Evolutionary conservation across 1,140 invertebrate species (phyloP).

Genomic region (Ptiloglossa arizonensis): DNA sequence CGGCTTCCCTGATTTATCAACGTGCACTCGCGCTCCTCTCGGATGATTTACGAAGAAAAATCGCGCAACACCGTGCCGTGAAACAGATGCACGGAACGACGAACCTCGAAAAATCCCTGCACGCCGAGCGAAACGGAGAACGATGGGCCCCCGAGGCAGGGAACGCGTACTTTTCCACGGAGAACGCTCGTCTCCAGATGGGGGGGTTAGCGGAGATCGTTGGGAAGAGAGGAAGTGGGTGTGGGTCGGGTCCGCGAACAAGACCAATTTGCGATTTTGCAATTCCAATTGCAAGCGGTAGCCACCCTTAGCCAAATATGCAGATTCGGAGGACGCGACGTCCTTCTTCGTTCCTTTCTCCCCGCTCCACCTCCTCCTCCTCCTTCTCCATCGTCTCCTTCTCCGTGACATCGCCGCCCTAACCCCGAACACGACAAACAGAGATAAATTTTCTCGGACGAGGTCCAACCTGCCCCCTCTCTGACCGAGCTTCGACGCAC

Average conservation of each 20-base stretch:
- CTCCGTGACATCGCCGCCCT: conserved; percentile 32
- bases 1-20: neutral
- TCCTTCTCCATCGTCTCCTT: conserved; percentile 44
- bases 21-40: neutral
- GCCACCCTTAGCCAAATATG: conserved; percentile 69
- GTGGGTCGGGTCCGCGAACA: conserved; percentile 64
- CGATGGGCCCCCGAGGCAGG: too few relatives aligned
- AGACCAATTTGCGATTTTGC: conserved; percentile 75
- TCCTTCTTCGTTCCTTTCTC: conserved; percentile 47
- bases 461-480: neutral
- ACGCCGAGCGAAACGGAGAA: too few relatives aligned
- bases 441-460: conserved; percentile 34
- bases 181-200: conserved; percentile 29
- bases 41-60: neutral
- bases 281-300: conserved; percentile 72
- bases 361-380: too few relatives aligned
- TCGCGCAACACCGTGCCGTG: neutral
- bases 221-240: too few relatives aligned
- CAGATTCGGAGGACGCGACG: conserved; percentile 60
- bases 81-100: neutral
- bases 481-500: neutral
- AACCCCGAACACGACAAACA: conserved; percentile 45
- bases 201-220: conserved; percentile 20
- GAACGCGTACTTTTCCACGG: conserved; percentile 67
- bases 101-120: too few relatives aligned